A percentile compares a stretch with the other conserved stretches of the same genome.
Conservation (phyloP, 2,797 vertebrate species). For the Cyprinella venusta region DNA sequence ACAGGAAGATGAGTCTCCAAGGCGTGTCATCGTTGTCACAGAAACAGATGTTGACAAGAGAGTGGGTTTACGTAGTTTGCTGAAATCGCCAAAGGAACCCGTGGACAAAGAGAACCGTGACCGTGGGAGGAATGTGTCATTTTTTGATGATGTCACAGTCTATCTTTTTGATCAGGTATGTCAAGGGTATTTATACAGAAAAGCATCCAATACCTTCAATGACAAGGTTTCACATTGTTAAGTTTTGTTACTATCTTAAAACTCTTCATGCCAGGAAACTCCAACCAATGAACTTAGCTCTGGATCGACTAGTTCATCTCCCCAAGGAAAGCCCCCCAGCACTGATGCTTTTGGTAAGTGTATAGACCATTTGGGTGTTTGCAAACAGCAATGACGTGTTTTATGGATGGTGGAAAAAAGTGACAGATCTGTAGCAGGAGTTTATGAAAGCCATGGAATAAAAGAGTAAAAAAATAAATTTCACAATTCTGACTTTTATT, state of each 20-base stretch:
- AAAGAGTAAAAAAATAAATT: background rate
- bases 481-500: background rate
- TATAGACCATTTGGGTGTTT: constrained; percentile 2
- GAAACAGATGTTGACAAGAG: constrained; percentile 89
- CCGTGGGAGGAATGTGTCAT: constrained; percentile 90
- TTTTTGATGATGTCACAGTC: constrained; percentile 95
- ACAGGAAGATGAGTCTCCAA: constrained; percentile 80
- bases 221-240: constrained; percentile 12
- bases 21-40: constrained; percentile 88
- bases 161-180: constrained; percentile 95
- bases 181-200: constrained; percentile 1
- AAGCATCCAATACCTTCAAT: background rate
- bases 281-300: constrained; percentile 89
- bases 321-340: constrained; percentile 75
- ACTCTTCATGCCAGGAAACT: constrained; percentile 81
- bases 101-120: constrained; percentile 83
- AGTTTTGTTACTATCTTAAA: constrained; percentile 28
- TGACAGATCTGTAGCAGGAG: background rate
- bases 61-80: constrained; percentile 87
- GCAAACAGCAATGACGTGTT: background rate
- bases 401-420: background rate
- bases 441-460: background rate
- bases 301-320: constrained; percentile 76
- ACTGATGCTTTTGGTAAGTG: constrained; percentile 76
- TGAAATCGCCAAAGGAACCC: constrained; percentile 89